Percentiles rank a stretch among this genome's conserved stretches.
Conservation (phyloP, 2,888 invertebrate species). For the Tridacna crocea region DNA sequence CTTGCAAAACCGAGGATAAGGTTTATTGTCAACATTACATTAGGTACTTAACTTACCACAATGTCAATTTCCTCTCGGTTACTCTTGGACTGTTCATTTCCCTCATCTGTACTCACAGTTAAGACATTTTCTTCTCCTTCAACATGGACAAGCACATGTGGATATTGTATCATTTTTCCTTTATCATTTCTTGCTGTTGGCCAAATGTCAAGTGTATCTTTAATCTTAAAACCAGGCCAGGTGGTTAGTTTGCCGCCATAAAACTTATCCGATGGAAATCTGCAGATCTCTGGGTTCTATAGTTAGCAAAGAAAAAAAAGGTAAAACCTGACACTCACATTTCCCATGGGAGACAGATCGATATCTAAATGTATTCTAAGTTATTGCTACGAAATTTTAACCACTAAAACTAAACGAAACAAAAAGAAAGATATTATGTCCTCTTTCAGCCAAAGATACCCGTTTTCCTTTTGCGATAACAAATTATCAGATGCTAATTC, state of each 20-base stretch:
- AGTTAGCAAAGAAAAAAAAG: neutral
- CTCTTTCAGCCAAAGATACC: too few species aligned
- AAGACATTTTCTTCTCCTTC: constrained; percentile 73
- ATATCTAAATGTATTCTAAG: too few species aligned
- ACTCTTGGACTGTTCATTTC: constrained; percentile 75
- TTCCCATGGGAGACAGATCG: too few species aligned
- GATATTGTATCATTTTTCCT: constrained; percentile 26
- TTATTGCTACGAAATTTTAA: too few species aligned
- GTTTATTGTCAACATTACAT: too few species aligned
- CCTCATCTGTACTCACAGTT: constrained; percentile 75
- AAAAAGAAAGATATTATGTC: too few species aligned
- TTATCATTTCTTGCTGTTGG: neutral
- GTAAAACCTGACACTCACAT: neutral
- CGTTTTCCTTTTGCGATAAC: too few species aligned
- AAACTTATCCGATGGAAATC: constrained; percentile 75
- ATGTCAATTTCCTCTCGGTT: constrained; percentile 71
- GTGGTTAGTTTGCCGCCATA: constrained; percentile 67
- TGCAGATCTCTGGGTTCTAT: constrained; percentile 74
- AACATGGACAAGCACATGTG: constrained; percentile 74
- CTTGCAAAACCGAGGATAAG: too few species aligned
- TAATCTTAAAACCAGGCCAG: constrained; percentile 30
- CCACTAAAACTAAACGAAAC: too few species aligned
- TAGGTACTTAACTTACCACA: constrained; percentile 71
- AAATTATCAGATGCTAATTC: too few species aligned
- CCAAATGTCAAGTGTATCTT: constrained; percentile 41